Evolutionary conservation across 2,797 vertebrate genomes (phyloP), one percentile per base, ranked within the genome.

Genomic region (Adelosebastes latens): DNA sequence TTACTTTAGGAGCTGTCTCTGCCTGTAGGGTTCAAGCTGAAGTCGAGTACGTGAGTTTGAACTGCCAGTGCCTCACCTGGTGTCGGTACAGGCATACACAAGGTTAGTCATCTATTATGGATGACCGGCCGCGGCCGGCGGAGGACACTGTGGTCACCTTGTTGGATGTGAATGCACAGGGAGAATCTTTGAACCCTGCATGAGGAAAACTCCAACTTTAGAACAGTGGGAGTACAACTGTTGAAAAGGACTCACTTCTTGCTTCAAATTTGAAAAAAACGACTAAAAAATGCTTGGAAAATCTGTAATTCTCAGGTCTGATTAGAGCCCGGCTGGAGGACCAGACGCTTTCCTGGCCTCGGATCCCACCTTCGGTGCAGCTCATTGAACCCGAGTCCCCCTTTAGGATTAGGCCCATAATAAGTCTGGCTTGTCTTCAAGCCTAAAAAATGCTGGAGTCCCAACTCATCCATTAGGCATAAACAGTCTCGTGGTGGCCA

Each of bases 41-140:
- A 87, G 82, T 31, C 58, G 62, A 86, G 68, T 80, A 80, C 36
- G 14, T 78, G 75, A 66, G 74, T 92, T 89, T 92, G 83, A 89
- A 86, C 80, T 86, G 62, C 32, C 84, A 76, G 65, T 34, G 68
- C 72, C 64, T 92, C 77, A 76, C 79, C 87, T 82, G 72, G 71
- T 90, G 85, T 88, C 46, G 66, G 69, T 85, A 82, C 83, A 90
- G 68, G 83, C 58, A 71, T 34, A 80, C 75, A 87, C 89, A 89
- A 88, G 82, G 85, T 88, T 80, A 85, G 84, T 92, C 83, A 91
- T 93, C 87, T 92, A 92, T 95, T 93, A 94, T 92, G 86, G 88
- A 93, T 93, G 88, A 85, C 34, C 76, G 68, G 75, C 66, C 52
- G 7, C 13, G 11, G 80, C 68, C 74, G 20, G 73, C 16, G 70